These are phyloP conservation scores for Gastrophysa polygoni DNA, from an alignment of 2,888 invertebrate genomes.

Conservation along the genomic window DNA sequence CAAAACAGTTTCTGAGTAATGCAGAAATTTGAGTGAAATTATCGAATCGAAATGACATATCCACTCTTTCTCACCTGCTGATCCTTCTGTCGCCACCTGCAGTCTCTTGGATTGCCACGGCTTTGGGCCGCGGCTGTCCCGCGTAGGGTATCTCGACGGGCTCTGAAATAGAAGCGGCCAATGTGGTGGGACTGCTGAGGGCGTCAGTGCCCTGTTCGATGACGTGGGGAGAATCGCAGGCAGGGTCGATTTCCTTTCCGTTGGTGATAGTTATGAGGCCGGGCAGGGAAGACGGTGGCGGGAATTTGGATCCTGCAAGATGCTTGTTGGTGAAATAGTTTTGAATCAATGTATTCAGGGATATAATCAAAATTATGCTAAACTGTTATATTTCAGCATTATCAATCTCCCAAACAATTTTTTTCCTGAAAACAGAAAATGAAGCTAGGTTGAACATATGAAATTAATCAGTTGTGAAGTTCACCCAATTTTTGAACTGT, in stretches of 20 bases:
- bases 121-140: constrained; percentile 21
- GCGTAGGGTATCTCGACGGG: constrained; percentile 31
- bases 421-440: too few species aligned
- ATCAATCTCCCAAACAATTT: too few species aligned
- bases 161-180: constrained; percentile 30
- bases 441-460: too few species aligned
- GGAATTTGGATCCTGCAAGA: background rate
- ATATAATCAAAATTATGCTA: too few species aligned
- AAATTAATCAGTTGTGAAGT: too few species aligned
- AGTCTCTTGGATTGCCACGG: background rate
- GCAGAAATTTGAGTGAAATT: too few species aligned
- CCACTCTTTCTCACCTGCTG: constrained; percentile 34
- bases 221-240: constrained; percentile 20
- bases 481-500: too few species aligned
- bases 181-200: constrained; percentile 43
- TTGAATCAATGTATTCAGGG: too few species aligned
- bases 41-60: too few species aligned
- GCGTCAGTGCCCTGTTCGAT: constrained; percentile 56
- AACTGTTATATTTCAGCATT: too few species aligned
- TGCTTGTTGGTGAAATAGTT: background rate
- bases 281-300: background rate
- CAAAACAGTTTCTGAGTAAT: too few species aligned
- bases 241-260: constrained; percentile 23
- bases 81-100: constrained; percentile 38
- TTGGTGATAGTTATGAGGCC: constrained; percentile 29